A percentile compares a stretch with the other conserved stretches of the same genome.
These are phyloP conservation scores for Microcebus lehilahytsara DNA, from an alignment of 2,113 vertebrate species.

Conservation along the genomic window DNA sequence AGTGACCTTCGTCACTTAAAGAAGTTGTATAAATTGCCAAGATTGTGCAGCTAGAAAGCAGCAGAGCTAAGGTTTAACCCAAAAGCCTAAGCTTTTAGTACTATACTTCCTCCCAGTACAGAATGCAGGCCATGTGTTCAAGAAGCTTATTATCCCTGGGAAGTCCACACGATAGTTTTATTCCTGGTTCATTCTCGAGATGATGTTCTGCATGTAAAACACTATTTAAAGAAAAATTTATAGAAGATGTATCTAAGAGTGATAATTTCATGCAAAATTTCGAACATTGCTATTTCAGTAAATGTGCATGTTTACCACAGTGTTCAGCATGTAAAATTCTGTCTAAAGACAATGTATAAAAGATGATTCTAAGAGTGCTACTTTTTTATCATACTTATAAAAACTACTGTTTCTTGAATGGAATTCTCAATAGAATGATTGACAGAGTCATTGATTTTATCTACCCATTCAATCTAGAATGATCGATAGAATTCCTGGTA, in stretches of 20 bases:
- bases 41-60: neutral
- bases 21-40: neutral
- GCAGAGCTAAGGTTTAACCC: neutral
- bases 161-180: neutral
- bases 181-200: neutral
- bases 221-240: neutral
- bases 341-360: neutral
- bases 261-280: neutral
- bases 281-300: neutral
- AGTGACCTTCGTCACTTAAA: neutral
- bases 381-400: neutral
- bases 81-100: neutral
- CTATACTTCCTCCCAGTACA: neutral
- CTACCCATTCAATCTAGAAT: neutral
- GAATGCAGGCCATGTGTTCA: neutral
- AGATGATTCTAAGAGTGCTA: neutral
- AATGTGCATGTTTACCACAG: neutral
- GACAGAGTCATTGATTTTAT: neutral
- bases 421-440: neutral
- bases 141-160: neutral
- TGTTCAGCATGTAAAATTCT: neutral
- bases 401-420: neutral
- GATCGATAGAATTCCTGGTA: neutral
- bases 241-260: neutral
- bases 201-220: neutral